Base-by-base conservation (phyloP, 2,888 invertebrate species). In the Agrotis clavis region DNA sequence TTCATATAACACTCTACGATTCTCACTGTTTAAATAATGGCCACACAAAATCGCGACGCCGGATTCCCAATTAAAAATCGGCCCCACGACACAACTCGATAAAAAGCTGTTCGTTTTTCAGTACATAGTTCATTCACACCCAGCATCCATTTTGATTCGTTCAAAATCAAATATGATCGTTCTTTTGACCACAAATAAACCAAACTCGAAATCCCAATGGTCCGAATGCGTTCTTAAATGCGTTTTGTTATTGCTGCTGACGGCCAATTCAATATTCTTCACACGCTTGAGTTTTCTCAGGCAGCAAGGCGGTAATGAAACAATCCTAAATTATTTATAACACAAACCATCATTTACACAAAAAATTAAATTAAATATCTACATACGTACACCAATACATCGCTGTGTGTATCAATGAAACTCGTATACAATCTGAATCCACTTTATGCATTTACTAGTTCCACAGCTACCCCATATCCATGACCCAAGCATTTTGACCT, bases 111-210 rank as follows among this genome's bases (percentile, higher is more conserved):
- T 95, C 94, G 95, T 95, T 95, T 95, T 95, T 96, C 95, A 94
- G 93, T 90, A 94, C 93, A 94, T 95, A 96, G 95, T 96, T 96
- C 96, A 96, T 96, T 96, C 96, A 96, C 96, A 96, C 96, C 95
- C 96, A 96, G 96, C 96, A 96, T 96, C 96, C 96, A 96, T 96
- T 96, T 96, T 96, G 96, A 96, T 96, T 96, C 96, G 96, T 96
- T 96, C 95, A 95, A 95, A 95, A 94, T 94, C 94, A 93, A 95
- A 94, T 94, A 92, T 89, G 92, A 93, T 95, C 94, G 94, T 93
- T 95, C 95, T 94, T 94, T 94, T 92, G 91, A 90, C 87, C 89
- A 92, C 90, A 93, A 91, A 90, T 90, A 83, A 86, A n/a, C n/a
- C n/a, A n/a, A n/a, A 86, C 80, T 91, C 89, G 88, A 92, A 92